Base-by-base conservation (phyloP, 2,797 vertebrate species). In the Steatocranus sp. region DNA sequence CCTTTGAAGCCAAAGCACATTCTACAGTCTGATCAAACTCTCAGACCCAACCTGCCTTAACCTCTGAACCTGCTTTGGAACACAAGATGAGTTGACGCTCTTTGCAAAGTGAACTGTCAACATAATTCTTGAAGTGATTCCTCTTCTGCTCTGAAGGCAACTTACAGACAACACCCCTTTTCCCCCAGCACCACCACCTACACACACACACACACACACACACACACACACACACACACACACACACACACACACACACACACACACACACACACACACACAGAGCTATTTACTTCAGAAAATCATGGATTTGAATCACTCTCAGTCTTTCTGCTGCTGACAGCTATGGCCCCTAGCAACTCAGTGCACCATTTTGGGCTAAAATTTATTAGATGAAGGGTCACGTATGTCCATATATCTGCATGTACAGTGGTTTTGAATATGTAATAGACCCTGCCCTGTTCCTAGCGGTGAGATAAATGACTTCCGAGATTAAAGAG, bases 71-170 rank as follows among this genome's bases (percentile, higher is more conserved):
- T 78, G 79, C 68, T 88, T 74, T 80, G 90, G 61, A 92, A 89
- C 89, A 87, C 83, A 17, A 88, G 85, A 93, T 89, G 90, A 91
- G 89, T 89, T 87, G 89, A 91, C 25, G 84, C 84, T 88, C 79
- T 63, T 85, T 86, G 89, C 81, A 93, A 95, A 93, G 90, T 90
- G 88, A 88, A 86, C 90, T 94, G 92, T 94, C 93, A 95, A 89
- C 86, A 88, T 93, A 87, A 93, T 91, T 92, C 89, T 84, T 66
- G 2, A 88, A 92, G 88, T 81, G 86, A 94, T 93, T 91, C 88
- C 85, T 95, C 91, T 91, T 89, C 76, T 75, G 75, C 86, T 88
- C 83, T 38, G 63, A 53, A 32, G 81, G 74, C 79, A 81, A 86
- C 80, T 83, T 80, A 15, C 63, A 75, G 49, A 36, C 18, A 2